These are phyloP conservation scores for Procambarus clarkii DNA, from an alignment of 1,140 invertebrate species.

Conservation along the genomic window DNA sequence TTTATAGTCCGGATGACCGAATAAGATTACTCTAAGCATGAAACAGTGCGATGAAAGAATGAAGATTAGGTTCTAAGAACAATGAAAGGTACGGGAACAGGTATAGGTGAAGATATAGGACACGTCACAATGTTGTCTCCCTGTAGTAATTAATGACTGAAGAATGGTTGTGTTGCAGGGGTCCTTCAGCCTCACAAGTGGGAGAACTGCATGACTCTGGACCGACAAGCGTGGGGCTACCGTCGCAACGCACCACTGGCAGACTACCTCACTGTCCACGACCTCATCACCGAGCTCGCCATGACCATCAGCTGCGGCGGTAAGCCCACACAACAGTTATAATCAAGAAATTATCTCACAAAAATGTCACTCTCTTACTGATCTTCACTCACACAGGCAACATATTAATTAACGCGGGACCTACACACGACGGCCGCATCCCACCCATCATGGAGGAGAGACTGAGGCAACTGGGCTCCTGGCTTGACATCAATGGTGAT, in stretches of 20 bases:
- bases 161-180: conserved; percentile 76
- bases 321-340: conserved; percentile 78
- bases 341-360: too few species aligned
- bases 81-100: too few species aligned
- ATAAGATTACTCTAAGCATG: too few species aligned
- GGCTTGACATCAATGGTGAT: conserved; percentile 91
- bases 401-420: conserved; percentile 92
- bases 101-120: too few species aligned
- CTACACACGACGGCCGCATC: conserved; percentile 92
- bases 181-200: conserved; percentile 86
- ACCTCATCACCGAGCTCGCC: conserved; percentile 83
- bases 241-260: conserved; percentile 83
- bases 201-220: conserved; percentile 95
- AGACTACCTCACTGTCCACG: conserved; percentile 84
- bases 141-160: too few species aligned
- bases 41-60: too few species aligned
- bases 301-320: conserved; percentile 91
- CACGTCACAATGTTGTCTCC: too few species aligned
- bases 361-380: neutral
- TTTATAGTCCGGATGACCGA: too few species aligned
- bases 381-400: conserved; percentile 78
- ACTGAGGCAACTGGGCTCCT: conserved; percentile 82
- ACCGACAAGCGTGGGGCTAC: conserved; percentile 93
- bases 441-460: conserved; percentile 89
- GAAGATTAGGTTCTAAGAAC: too few species aligned